phyloP scores from a whole-genome alignment of 2,797 vertebrate genomes.

The Nannoperca australis region DNA sequence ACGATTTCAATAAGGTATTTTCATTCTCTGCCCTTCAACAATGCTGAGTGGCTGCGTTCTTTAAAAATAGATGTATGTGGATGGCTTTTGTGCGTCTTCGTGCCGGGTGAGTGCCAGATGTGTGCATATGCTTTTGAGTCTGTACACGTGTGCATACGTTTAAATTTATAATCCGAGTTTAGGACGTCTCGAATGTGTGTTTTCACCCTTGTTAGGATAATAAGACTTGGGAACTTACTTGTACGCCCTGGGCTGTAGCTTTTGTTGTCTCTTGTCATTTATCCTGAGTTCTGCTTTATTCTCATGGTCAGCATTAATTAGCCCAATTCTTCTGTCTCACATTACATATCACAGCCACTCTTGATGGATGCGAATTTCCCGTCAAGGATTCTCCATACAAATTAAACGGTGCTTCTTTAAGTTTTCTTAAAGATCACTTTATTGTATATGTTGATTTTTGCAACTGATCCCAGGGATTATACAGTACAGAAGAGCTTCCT shows the following conservation, averaged over 20 bases:
- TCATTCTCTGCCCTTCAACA: slow-evolving; percentile 45
- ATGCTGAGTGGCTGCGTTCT: slow-evolving; percentile 20
- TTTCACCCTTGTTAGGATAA: slow-evolving; percentile 54
- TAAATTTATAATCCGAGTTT: slow-evolving; percentile 46
- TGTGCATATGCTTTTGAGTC: not conserved
- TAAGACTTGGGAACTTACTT: slow-evolving; percentile 45
- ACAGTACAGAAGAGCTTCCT: not conserved
- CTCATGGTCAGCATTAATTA: slow-evolving; percentile 55
- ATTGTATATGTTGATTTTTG: not conserved
- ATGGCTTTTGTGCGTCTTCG: slow-evolving; percentile 30
- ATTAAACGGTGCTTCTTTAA: slow-evolving; percentile 18
- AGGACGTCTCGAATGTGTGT: slow-evolving; percentile 38
- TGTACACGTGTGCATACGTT: slow-evolving; percentile 19
- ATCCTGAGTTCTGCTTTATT: slow-evolving; percentile 42
- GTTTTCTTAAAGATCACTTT: not conserved
- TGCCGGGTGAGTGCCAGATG: not conserved
- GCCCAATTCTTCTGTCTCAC: slow-evolving; percentile 26
- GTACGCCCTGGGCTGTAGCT: slow-evolving; percentile 38
- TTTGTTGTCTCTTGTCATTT: slow-evolving; percentile 47
- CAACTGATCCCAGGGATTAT: not conserved
- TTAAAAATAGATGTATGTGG: slow-evolving; percentile 35
- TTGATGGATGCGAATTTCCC: slow-evolving; percentile 10
- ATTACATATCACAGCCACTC: slow-evolving; percentile 13
- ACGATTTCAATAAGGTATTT: slow-evolving; percentile 51
- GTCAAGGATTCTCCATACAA: not conserved